Evolutionary conservation across 2,888 invertebrate species (phyloP), one percentile per base, ranked within the genome.

Genomic region (Iselma pallidipennis): DNA sequence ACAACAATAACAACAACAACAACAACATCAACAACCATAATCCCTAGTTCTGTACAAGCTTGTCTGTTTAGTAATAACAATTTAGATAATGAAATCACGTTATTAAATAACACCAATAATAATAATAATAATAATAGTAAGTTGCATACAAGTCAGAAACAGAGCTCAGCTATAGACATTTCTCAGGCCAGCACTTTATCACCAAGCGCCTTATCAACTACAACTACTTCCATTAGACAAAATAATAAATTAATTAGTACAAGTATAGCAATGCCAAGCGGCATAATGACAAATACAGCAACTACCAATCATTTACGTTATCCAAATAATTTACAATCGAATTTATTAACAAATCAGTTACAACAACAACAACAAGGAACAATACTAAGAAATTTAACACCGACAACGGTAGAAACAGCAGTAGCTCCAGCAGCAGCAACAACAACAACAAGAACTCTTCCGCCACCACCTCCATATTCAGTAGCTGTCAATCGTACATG

Each of bases 131-230:
- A n/a, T n/a, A n/a, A n/a, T n/a, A n/a, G n/a, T 49, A 29, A 49
- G 33, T 49, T 33, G 19, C 42, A 55, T 16, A 45, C 37, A 37
- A 48, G 42, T 33, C 26, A 21, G 2, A 19, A 53, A 19, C 53
- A 53, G 31, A 16, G 37, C 37, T 37, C 21, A 33, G 53, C 21
- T 31, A 53, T 28, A 33, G 25, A 12, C 52, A 51, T 63, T 49
- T 66, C 72, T 71, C 72, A 71, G 71, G 71, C 73, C 61, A 71
- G 71, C 69, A 71, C 71, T 56, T 68, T 75, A 72, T 73, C 68
- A 67, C 66, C 75, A 76, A 77, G 76, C 78, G 77, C 76, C 78
- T 77, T 74, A 74, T 67, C 72, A 64, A 71, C 69, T 61, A 70
- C 50, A 45, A 66, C 68, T 68, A 70, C 71, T 72, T 71, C 72